Evolutionary conservation across 2,113 vertebrate genomes (phyloP).

Genomic region (Myocastor coypus): DNA sequence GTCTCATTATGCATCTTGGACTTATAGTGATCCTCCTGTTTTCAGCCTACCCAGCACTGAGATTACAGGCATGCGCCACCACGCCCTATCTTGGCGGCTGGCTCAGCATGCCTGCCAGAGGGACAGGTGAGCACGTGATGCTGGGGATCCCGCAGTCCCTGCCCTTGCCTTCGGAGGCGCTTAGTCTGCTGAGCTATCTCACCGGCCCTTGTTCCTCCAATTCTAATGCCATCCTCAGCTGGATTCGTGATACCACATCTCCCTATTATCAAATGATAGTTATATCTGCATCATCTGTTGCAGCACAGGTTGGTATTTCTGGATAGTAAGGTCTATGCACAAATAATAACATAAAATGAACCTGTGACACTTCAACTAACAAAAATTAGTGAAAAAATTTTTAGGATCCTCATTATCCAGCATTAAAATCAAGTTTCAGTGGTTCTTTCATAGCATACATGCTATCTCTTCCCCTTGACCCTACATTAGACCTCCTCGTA

Average conservation of each 20-base stretch:
- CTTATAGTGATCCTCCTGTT: too few relatives aligned
- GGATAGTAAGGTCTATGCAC: neutral
- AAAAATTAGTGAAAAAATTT: conserved; percentile 47
- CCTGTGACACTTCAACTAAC: neutral
- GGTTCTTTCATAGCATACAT: neutral
- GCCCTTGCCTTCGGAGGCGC: too few relatives aligned
- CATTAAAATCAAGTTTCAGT: neutral
- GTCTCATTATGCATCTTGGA: too few relatives aligned
- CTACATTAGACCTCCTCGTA: neutral
- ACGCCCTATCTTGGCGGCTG: too few relatives aligned
- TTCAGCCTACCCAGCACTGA: too few relatives aligned
- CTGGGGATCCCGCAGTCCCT: too few relatives aligned
- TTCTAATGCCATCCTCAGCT: neutral
- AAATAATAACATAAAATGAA: neutral
- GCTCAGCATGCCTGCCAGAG: too few relatives aligned
- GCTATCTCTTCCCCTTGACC: neutral
- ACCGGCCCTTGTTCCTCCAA: neutral
- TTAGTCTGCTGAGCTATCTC: too few relatives aligned
- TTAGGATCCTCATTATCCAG: neutral
- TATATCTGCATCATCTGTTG: neutral
- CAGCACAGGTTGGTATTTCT: neutral
- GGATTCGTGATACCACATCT: neutral
- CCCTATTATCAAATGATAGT: neutral
- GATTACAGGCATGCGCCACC: too few relatives aligned
- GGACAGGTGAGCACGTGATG: too few relatives aligned